These are phyloP conservation scores for Acrobasis suavella DNA, from an alignment of 2,888 invertebrate species.

Conservation along the genomic window DNA sequence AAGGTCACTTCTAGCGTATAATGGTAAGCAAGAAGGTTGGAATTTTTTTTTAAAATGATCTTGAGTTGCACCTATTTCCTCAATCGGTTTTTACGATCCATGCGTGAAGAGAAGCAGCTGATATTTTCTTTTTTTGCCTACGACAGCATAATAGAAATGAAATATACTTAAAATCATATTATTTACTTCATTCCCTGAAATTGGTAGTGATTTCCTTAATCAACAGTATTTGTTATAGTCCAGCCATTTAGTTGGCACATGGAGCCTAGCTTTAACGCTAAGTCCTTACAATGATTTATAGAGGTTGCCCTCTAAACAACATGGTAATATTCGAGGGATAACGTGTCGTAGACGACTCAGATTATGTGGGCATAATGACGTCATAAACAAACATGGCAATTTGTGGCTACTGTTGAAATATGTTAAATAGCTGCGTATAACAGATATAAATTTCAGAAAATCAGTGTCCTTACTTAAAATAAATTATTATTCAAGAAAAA, in stretches of 20 bases:
- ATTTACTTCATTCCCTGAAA: too few species aligned
- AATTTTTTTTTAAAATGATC: too few species aligned
- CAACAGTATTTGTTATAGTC: slow-evolving; percentile 2
- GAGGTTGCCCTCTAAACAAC: slow-evolving; percentile 10
- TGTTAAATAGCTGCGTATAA: not conserved
- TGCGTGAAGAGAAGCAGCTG: too few species aligned
- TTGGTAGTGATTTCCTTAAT: not conserved
- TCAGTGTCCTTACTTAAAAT: too few species aligned
- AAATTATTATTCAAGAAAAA: too few species aligned
- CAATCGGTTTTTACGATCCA: too few species aligned
- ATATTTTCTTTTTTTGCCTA: too few species aligned
- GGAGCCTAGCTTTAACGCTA: slow-evolving; percentile 11
- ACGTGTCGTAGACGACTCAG: slow-evolving; percentile 14
- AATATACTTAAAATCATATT: too few species aligned
- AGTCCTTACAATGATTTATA: slow-evolving; percentile 22
- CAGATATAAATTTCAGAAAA: not conserved
- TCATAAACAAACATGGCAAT: slow-evolving; percentile 21
- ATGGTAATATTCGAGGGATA: slow-evolving; percentile 16
- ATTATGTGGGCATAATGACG: slow-evolving; percentile 16
- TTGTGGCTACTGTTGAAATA: not conserved
- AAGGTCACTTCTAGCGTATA: too few species aligned
- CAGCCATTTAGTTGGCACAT: slow-evolving; percentile 17
- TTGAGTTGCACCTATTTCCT: too few species aligned
- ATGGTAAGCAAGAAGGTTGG: too few species aligned
- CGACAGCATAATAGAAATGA: too few species aligned